Base-by-base conservation (phyloP, 64 coral and sea anemone genomes). In the Pocillopora verrucosa region DNA sequence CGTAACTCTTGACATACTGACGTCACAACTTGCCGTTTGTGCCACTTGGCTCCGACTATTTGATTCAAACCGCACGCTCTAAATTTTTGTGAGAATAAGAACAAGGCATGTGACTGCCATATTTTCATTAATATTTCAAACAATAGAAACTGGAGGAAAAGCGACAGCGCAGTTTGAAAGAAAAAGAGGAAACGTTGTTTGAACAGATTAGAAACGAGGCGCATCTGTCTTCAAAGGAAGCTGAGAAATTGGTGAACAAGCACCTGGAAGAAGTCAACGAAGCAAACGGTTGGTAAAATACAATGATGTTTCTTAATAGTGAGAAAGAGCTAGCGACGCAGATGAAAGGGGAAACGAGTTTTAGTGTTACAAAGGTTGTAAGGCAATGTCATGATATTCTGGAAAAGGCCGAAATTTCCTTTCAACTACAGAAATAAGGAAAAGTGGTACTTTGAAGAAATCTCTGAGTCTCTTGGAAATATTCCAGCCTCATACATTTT, bases 211-310 rank as follows among this genome's bases (percentile, higher is more conserved):
- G 85, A 87, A 57, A 87, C 45, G 82, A 92, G 62, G 83, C 90
- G 5, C 38, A 92, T 80, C 73, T 92, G 73, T 92, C 90, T 2
- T 58, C 61, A 41, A 92, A 87, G 36, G 90, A 92, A 80, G 90
- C 90, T 7, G 90, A 92, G 17, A 79, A 77, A 65, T 41, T 92
- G 76, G 87, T 92, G 90, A 92, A 80, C 70, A 92, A 87, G 26
- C 83, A 92, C 58, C 36, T 87, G 37, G 90, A 92, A 87, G 78
- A 92, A 16, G 75, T 92, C 5, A 57, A 92, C 17, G 82, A 87
- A 61, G 72, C 64, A 22, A 73, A 84, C 34, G 73, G 90, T 92
- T 72, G 57, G 82, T 70, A 51, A 51, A 51, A 51, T 51, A 7
- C 41, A 51, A 51, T 81, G 12, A 11, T 25, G 69, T 73, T 73